A percentile compares a stretch with the other conserved stretches of the same genome.
These are phyloP conservation scores for Zapornia atra DNA, from an alignment of 2,113 vertebrate genomes.

Conservation along the genomic window DNA sequence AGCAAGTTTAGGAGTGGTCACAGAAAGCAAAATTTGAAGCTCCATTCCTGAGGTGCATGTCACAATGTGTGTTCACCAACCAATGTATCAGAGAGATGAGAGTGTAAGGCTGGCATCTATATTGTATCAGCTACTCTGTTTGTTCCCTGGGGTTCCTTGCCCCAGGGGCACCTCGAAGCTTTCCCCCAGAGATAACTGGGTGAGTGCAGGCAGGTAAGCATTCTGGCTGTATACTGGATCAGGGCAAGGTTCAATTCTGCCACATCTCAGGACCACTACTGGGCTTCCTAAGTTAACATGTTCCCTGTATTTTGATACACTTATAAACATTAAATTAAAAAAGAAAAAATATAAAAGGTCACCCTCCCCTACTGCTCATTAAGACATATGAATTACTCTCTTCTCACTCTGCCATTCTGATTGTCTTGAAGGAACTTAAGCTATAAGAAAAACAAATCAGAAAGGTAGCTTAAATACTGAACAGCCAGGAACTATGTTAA, in stretches of 20 bases:
- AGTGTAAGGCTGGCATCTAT: fast-evolving
- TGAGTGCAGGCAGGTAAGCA: fast-evolving
- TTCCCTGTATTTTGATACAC: fast-evolving
- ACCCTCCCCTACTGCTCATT: background rate
- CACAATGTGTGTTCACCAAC: background rate
- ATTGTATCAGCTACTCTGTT: fast-evolving
- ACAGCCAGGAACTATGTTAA: background rate
- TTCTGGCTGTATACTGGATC: background rate
- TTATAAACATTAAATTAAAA: background rate
- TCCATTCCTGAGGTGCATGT: background rate
- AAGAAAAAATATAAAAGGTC: background rate
- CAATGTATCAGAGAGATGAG: background rate
- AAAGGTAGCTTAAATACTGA: background rate
- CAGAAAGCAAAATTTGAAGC: background rate
- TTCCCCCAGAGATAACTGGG: background rate
- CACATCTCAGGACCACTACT: background rate
- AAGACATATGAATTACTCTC: background rate
- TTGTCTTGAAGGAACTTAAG: background rate
- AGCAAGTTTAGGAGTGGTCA: background rate
- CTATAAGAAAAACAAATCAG: too few species aligned
- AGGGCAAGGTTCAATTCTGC: background rate
- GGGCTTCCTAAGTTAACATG: background rate
- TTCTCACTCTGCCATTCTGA: background rate
- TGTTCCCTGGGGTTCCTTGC: background rate
- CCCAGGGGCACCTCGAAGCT: fast-evolving